A percentile compares a stretch with the other conserved stretches of the same genome.
Evolutionary conservation across 1,140 invertebrate species (phyloP).

Genomic region (Drosophila repletoides): DNA sequence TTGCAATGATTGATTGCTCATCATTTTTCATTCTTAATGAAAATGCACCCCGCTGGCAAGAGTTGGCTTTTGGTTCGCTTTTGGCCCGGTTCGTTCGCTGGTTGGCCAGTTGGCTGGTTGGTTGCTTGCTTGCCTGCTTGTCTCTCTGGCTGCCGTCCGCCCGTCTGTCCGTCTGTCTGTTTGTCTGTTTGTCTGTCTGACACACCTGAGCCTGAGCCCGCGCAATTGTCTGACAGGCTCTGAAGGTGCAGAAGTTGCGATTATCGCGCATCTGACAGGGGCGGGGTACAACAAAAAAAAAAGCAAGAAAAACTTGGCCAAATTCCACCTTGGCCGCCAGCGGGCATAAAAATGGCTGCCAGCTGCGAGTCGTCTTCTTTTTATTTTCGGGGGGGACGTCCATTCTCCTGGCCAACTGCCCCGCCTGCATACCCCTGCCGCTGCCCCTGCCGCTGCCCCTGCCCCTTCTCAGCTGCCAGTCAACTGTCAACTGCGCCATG

Average conservation of each 20-base stretch:
- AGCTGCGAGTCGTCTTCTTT: conserved; percentile 41
- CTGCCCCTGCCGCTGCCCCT: conserved; percentile 16
- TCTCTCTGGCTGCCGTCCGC: conserved; percentile 23
- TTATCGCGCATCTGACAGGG: conserved; percentile 54
- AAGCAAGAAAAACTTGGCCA: conserved; percentile 57
- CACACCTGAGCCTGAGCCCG: conserved; percentile 61
- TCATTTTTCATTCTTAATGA: conserved; percentile 83
- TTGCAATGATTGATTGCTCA: conserved; percentile 82
- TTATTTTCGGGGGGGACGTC: conserved; percentile 5
- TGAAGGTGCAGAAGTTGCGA: conserved; percentile 75
- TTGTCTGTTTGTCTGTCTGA: conserved; percentile 12
- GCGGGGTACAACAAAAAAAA: conserved; percentile 3
- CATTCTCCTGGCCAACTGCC: conserved; percentile 35
- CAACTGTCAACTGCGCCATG: conserved; percentile 71
- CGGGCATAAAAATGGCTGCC: conserved; percentile 75
- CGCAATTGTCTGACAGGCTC: conserved; percentile 44
- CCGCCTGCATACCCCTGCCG: not conserved
- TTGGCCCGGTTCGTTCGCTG: conserved; percentile 38
- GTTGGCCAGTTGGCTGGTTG: conserved; percentile 44
- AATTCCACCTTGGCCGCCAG: conserved; percentile 66
- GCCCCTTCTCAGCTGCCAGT: conserved; percentile 55
- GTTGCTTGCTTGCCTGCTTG: not conserved
- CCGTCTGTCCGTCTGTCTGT: conserved; percentile 10
- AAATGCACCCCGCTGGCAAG: conserved; percentile 82
- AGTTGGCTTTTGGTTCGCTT: conserved; percentile 60